A percentile compares a stretch with the other conserved stretches of the same genome.
Evolutionary conservation across 2,113 vertebrate genomes (phyloP).

Genomic region (Oryzias woworae): DNA sequence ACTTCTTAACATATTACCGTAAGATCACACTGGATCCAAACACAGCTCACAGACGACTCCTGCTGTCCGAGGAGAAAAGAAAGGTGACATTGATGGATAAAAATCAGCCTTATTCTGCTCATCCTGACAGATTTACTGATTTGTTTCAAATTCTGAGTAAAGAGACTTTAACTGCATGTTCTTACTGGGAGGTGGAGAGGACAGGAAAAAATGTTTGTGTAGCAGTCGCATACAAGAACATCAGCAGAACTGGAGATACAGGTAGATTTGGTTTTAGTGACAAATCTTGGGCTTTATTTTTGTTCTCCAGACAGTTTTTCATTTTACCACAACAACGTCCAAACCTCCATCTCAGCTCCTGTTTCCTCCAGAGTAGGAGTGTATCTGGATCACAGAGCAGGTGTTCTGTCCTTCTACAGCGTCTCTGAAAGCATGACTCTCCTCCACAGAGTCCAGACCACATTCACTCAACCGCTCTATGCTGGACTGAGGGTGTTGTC

Average conservation of each 20-base stretch:
- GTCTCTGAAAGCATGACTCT: slow-evolving; percentile 20
- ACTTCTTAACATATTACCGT: background rate
- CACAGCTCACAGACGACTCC: background rate
- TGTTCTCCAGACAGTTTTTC: background rate
- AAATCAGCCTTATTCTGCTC: background rate
- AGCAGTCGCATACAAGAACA: background rate
- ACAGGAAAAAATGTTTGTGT: background rate
- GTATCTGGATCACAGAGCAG: slow-evolving; percentile 3
- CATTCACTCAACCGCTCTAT: slow-evolving; percentile 18
- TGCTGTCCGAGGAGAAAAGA: background rate
- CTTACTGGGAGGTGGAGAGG: background rate
- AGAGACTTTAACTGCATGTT: slow-evolving; percentile 1
- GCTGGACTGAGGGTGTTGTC: background rate
- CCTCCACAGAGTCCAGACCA: slow-evolving; percentile 27
- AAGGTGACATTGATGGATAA: background rate
- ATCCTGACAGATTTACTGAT: background rate
- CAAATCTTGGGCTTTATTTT: background rate
- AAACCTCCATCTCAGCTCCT: background rate
- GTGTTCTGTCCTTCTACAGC: slow-evolving; percentile 6
- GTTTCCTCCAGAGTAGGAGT: background rate
- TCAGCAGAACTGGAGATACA: background rate
- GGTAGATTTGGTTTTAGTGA: background rate
- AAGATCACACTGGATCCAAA: slow-evolving; percentile 6
- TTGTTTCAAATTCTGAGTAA: background rate
- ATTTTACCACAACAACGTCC: background rate